phyloP scores from a whole-genome alignment of 37 sponge, comb jelly and placozoan genomes.

The Aphrocallistes beatrix region DNA sequence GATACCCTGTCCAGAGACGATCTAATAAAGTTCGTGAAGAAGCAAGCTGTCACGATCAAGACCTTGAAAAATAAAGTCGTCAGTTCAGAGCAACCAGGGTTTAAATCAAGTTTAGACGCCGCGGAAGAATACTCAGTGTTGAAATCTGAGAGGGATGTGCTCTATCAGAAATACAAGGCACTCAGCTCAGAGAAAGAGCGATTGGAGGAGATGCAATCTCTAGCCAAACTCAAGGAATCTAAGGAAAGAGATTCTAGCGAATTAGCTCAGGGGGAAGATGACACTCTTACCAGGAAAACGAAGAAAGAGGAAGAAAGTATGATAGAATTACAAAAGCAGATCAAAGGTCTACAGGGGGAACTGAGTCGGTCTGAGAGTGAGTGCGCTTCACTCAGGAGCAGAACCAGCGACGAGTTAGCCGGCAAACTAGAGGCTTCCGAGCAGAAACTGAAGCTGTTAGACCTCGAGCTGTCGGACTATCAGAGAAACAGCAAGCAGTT shows the following conservation, averaged over 20 bases:
- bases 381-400: neutral
- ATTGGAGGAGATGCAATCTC: neutral
- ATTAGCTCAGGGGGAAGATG: neutral
- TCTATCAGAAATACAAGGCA: neutral
- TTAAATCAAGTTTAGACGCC: neutral
- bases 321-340: neutral
- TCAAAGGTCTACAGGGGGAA: neutral
- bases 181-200: neutral
- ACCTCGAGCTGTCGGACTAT: neutral
- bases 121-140: neutral
- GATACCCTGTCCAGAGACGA: conserved; percentile 60
- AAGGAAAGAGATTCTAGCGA: no score
- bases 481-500: neutral
- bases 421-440: neutral
- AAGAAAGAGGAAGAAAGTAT: neutral
- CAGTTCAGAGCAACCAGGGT: neutral
- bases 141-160: neutral
- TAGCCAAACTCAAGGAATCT: neutral
- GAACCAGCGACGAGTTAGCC: neutral
- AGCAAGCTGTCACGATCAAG: conserved; percentile 34
- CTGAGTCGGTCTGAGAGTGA: neutral
- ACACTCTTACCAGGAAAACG: neutral
- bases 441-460: neutral
- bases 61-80: neutral
- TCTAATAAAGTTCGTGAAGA: conserved; percentile 60